Evolutionary conservation across 1,140 invertebrate genomes (phyloP).

Genomic region (Drosophila yakuba): DNA sequence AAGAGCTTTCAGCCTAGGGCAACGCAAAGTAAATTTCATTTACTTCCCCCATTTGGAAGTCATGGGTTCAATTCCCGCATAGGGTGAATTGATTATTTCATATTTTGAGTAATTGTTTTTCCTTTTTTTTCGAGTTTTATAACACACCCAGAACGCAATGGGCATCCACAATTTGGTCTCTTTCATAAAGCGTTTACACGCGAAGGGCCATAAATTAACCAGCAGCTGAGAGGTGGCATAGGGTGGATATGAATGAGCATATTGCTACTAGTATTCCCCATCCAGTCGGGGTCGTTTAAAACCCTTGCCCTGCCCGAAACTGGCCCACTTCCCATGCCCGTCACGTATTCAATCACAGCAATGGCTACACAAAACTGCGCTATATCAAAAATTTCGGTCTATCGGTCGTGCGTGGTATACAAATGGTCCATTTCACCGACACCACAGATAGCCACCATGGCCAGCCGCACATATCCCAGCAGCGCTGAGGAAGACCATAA

Average conservation of each 20-base stretch:
- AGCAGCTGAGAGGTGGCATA: constrained; percentile 5
- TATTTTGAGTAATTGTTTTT: constrained; percentile 44
- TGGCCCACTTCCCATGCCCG: constrained; percentile 51
- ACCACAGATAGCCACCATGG: constrained; percentile 11
- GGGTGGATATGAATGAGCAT: constrained; percentile 20
- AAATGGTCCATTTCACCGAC: constrained; percentile 61
- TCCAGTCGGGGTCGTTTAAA: constrained; percentile 52
- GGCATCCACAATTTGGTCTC: constrained; percentile 30
- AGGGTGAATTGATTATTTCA: constrained; percentile 19
- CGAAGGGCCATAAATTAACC: constrained; percentile 54
- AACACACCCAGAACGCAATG: constrained; percentile 28
- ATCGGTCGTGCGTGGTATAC: constrained; percentile 70
- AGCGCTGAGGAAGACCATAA: constrained; percentile 20
- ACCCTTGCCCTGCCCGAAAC: constrained; percentile 53
- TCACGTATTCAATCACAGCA: constrained; percentile 81
- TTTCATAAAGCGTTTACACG: constrained; percentile 70
- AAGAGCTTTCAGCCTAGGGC: constrained; percentile 28
- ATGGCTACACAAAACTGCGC: constrained; percentile 79
- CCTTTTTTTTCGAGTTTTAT: constrained; percentile 5
- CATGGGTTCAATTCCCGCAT: constrained; percentile 7
- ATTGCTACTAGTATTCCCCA: constrained; percentile 30
- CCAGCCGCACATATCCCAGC: background rate
- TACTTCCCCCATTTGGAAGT: background rate
- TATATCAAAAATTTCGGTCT: constrained; percentile 78
- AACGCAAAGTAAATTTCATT: constrained; percentile 9